Evolutionary conservation across 2,113 vertebrate species (phyloP).

Genomic region (Coreoperca whiteheadi): DNA sequence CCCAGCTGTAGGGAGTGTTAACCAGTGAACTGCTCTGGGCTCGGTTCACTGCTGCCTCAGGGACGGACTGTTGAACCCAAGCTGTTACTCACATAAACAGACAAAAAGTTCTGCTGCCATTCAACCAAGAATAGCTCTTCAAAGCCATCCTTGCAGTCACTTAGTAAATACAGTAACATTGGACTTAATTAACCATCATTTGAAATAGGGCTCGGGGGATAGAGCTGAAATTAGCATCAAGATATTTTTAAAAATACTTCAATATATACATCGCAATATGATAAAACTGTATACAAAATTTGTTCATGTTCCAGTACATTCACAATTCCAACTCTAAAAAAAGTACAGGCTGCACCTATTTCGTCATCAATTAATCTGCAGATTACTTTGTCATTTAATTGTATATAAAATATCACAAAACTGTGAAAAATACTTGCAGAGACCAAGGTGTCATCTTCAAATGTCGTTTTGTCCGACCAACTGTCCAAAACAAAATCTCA

Average conservation of each 20-base stretch:
- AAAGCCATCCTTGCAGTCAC: constrained; percentile 25
- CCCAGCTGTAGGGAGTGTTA: constrained; percentile 63
- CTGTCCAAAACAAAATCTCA: not conserved
- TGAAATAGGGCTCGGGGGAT: not conserved
- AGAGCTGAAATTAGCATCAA: not conserved
- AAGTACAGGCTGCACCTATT: not conserved
- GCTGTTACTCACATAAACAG: constrained; percentile 60
- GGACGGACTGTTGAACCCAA: constrained; percentile 55
- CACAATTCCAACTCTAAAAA: not conserved
- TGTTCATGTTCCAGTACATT: not conserved
- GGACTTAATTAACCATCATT: constrained; percentile 1
- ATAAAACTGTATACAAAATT: not conserved
- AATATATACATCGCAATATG: not conserved
- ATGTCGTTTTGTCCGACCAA: not conserved
- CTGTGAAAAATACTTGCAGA: not conserved
- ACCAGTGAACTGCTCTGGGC: constrained; percentile 63
- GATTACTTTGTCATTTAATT: not conserved
- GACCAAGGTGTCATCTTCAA: not conserved
- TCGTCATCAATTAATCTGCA: not conserved
- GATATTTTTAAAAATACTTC: not conserved
- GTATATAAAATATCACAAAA: not conserved
- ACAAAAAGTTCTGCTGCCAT: constrained; percentile 20
- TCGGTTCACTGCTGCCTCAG: constrained; percentile 53
- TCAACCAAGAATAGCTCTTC: constrained; percentile 33
- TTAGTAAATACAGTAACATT: not conserved